Conservation (phyloP, 1,140 invertebrate genomes). For the Anoplolepis gracilipes region DNA sequence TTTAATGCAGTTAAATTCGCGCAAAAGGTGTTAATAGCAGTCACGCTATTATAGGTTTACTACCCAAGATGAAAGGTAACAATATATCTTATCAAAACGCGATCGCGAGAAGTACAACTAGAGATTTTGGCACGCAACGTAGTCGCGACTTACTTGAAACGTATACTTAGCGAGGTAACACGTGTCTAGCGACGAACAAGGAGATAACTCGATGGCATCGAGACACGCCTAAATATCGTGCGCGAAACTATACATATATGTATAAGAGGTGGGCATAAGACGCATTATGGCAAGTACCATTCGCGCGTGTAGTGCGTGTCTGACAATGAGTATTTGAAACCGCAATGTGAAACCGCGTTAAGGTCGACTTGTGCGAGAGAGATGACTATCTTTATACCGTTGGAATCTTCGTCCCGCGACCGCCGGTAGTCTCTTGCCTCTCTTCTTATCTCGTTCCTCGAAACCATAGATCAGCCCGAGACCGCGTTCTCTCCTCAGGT, state of each 20-base stretch:
- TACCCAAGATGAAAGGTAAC: conserved; percentile 2
- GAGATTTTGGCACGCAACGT: conserved; percentile 41
- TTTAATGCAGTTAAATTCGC: neutral
- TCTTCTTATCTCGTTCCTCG: conserved; percentile 54
- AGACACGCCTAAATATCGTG: conserved; percentile 27
- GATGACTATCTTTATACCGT: conserved; percentile 59
- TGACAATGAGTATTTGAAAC: conserved; percentile 57
- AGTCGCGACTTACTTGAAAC: neutral
- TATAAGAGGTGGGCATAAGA: neutral
- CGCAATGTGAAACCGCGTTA: conserved; percentile 42
- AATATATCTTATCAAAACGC: conserved; percentile 1
- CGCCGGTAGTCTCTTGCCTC: conserved; percentile 30
- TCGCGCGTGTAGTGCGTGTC: conserved; percentile 40
- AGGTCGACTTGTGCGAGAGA: conserved; percentile 36
- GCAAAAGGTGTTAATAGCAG: neutral
- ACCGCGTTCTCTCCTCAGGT: conserved; percentile 66
- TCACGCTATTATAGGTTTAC: neutral
- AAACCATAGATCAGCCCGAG: conserved; percentile 70
- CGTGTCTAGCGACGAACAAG: conserved; percentile 19
- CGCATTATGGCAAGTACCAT: neutral
- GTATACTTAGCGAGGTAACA: conserved; percentile 37
- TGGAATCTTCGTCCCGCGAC: conserved; percentile 31
- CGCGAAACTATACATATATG: neutral
- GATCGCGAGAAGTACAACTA: neutral
- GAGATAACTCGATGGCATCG: conserved; percentile 23